Evolutionary conservation across 2,888 invertebrate species (phyloP).

Genomic region (Saturnia pavonia): DNA sequence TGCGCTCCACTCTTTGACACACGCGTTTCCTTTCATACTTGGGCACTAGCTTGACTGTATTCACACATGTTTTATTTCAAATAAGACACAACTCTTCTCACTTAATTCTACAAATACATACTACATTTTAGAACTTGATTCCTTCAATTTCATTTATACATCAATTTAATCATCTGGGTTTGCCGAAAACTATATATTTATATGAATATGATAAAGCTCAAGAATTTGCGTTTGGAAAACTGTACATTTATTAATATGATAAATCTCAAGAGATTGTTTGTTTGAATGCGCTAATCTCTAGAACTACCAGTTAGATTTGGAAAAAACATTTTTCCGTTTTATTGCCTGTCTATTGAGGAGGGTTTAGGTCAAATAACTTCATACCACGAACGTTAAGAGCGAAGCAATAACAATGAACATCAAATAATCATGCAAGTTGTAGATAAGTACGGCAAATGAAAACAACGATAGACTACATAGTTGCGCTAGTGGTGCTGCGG

Average conservation of each 20-base stretch:
- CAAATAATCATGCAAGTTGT: too few species aligned
- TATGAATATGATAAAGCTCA: not conserved
- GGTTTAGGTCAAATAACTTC: too few species aligned
- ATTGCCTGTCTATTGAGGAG: too few species aligned
- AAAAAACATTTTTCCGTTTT: too few species aligned
- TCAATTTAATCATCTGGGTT: not conserved
- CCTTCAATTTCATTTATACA: not conserved
- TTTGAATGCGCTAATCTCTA: too few species aligned
- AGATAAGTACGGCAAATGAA: too few species aligned
- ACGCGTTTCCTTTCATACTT: conserved; percentile 51
- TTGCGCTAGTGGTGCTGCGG: too few species aligned
- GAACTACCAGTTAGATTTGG: too few species aligned
- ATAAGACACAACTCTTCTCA: not conserved
- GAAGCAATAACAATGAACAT: too few species aligned
- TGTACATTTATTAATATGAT: not conserved
- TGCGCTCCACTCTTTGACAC: conserved; percentile 28
- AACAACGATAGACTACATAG: too few species aligned
- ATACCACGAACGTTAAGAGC: too few species aligned
- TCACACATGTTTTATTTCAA: not conserved
- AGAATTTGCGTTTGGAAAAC: not conserved
- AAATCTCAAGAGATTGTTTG: not conserved
- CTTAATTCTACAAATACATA: not conserved
- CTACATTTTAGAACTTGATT: not conserved
- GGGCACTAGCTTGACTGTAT: not conserved
- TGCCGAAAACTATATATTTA: not conserved